Base-by-base conservation (phyloP, 2,113 vertebrate species). In the Saiga tatarica region DNA sequence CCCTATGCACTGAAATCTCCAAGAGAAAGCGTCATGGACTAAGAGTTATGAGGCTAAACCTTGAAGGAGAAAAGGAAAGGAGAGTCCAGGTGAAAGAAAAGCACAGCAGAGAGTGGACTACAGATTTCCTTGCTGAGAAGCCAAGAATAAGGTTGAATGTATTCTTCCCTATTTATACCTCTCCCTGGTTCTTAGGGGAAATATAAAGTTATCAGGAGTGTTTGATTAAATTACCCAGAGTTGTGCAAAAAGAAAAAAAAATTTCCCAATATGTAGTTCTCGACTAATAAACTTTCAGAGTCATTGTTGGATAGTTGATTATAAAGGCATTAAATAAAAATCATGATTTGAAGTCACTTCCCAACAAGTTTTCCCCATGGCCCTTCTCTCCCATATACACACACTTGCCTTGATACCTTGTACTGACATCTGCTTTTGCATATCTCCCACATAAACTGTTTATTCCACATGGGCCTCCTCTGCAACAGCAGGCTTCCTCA, bases 281-380 rank as follows among this genome's bases (percentile, higher is more conserved):
- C 64, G 1, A 76, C n/a, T 86, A 67, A 60, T 39, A 55, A 82
- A 64, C 55, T 89, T 91, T 52, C 85, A 86, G 71, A 82, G 30
- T 39, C 42, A 47, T 84, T 92, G 36, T 92, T 87, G 7, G 57
- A 45, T 53, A 52, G 7, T 12, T 93, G 50, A 33, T 89, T 93
- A 10, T 36, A 95, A 91, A 97, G 50, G 26, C 55, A 52, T 45
- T 57, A 42, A 91, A 74, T 83, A 45, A 92, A 94, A 94, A 81
- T 84, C 36, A 36, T 84, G 64, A 89, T 57, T 74, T 94, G 64
- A 15, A 95, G 39, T 88, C 33, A 14, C 42, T 81, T 96, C 33
- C 28, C 36, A 39, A 21, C 67, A 64, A 81, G 57, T 14, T 64
- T 90, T 76, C 47, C 9, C 12, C 33, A 10, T 16, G 19, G 4